Base-by-base conservation (phyloP, 2,797 vertebrate species). In the Protosalanx chinensis region DNA sequence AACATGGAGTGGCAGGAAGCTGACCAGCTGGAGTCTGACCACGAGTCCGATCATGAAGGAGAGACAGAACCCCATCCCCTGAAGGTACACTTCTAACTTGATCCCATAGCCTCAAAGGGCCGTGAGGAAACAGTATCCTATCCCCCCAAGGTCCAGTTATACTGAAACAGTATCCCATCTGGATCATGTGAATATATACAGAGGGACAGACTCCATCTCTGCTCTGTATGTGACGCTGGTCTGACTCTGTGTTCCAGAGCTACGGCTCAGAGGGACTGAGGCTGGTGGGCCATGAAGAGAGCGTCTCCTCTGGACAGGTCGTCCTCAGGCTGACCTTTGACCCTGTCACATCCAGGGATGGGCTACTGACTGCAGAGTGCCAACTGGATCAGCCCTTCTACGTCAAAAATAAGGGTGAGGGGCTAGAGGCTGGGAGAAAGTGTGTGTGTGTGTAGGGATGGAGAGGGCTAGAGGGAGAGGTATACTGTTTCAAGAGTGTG, bases 311-410 rank as follows among this genome's bases (percentile, higher is more conserved):
- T 73, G 95, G 96, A 74, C 95, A 96, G 88, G 94, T 95, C 53
- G 92, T 96, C 67, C 91, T 98, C 79, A 96, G 98, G 84, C 84
- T 99, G 88, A 98, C 95, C 79, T 99, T 98, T 93, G 96, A 98
- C 88, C 96, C 96, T n/a, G 95, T 96, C 78, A 94, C 93, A 79
- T 92, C 93, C 57, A 95, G 95, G 77, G 88, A 93, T 67, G 88
- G 91, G 46, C 89, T 91, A 72, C 80, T 99, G 80, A 96, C 93
- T 0, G 93, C 93, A 4, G 94, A 93, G 77, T 98, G 97, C 92
- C 93, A 93, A 78, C 89, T 97, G 0, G 97, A 97, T 83, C 97
- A 98, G 79, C 97, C 97, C 33, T 99, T 98, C 85, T 98, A 96
- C 76, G 94, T 98, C 81, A 98, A 95, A 93, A 95, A 93, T 88